Conservation (phyloP, 2,888 invertebrate genomes). For the Latrodectus hesperus region DNA sequence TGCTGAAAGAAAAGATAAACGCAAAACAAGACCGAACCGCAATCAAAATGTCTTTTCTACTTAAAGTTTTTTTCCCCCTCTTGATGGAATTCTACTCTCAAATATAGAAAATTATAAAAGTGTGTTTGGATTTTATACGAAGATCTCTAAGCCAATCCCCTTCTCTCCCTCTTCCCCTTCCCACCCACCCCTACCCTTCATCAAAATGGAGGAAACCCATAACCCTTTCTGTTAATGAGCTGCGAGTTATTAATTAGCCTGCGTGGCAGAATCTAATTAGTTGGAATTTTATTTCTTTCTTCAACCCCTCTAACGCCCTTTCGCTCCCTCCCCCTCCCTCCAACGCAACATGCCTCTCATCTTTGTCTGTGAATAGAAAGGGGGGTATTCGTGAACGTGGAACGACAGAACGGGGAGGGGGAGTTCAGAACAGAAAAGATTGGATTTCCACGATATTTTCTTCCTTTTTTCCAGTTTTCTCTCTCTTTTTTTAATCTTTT, state of each 20-base stretch:
- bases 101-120: slow-evolving; percentile 9
- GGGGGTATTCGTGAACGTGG: background rate
- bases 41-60: slow-evolving; percentile 3
- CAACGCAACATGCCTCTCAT: background rate
- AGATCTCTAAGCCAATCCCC: background rate
- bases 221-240: slow-evolving; percentile 67
- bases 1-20: slow-evolving; percentile 11
- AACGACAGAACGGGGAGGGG: background rate
- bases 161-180: background rate
- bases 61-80: background rate
- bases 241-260: slow-evolving; percentile 64
- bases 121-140: slow-evolving; percentile 24
- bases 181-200: background rate
- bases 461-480: background rate
- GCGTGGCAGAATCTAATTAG: slow-evolving; percentile 67
- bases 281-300: slow-evolving; percentile 66
- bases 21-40: background rate
- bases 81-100: background rate
- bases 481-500: background rate
- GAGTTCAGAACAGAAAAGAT: slow-evolving; percentile 20
- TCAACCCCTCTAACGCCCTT: background rate
- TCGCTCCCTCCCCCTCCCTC: background rate
- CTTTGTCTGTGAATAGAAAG: slow-evolving; percentile 10
- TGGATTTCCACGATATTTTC: slow-evolving; percentile 22
- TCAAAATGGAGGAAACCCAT: slow-evolving; percentile 5